These are phyloP conservation scores for Monochamus saltuarius DNA, from an alignment of 1,140 invertebrate genomes.

Conservation along the genomic window DNA sequence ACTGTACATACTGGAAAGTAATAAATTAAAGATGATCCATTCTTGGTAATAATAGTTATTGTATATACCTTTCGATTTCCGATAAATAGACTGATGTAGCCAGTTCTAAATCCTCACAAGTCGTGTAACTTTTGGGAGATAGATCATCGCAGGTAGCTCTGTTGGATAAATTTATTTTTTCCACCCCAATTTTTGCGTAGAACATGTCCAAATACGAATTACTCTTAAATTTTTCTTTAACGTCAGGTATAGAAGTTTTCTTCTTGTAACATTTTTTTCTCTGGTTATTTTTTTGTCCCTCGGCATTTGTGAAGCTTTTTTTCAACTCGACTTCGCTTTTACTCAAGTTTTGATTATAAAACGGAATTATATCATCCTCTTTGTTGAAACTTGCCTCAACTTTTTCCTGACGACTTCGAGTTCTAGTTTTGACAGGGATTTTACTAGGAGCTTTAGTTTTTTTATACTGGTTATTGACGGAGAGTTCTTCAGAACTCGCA, in stretches of 20 bases:
- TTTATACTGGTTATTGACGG: background rate
- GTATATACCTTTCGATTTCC: too few species aligned
- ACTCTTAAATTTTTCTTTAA: conserved; percentile 16
- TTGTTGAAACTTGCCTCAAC: background rate
- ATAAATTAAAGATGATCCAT: too few species aligned
- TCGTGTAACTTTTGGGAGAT: conserved; percentile 15
- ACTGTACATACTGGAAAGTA: too few species aligned
- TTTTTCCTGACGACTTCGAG: too few species aligned
- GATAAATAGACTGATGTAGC: background rate
- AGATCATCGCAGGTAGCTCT: conserved; percentile 19
- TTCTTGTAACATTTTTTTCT: background rate
- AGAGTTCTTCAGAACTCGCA: background rate
- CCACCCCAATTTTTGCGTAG: conserved; percentile 26
- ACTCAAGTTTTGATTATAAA: conserved; percentile 23
- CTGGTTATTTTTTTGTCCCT: too few species aligned
- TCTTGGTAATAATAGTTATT: too few species aligned
- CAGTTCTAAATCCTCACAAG: conserved; percentile 2
- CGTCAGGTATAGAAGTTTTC: background rate
- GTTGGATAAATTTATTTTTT: background rate
- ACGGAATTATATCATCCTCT: conserved; percentile 17
- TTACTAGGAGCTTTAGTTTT: background rate
- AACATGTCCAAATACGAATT: conserved; percentile 37
- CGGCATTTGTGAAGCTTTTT: conserved; percentile 11
- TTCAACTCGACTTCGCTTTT: conserved; percentile 21
- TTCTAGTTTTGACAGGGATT: too few species aligned